Evolutionary conservation across 2,113 vertebrate genomes (phyloP).

Genomic region (Nycticryphes semicollaris): DNA sequence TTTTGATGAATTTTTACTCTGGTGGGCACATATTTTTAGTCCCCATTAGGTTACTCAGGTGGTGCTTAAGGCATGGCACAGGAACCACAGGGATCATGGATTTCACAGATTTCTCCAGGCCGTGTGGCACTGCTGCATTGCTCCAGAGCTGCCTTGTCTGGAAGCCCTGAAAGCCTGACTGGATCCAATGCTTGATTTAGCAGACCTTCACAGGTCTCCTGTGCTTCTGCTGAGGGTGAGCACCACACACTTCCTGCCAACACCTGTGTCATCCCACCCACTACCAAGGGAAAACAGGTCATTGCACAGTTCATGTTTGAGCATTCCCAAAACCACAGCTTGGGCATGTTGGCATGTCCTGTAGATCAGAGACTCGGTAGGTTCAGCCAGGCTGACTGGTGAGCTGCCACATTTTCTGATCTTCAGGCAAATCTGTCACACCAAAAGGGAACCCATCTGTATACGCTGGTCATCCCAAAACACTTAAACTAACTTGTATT

Average conservation of each 20-base stretch:
- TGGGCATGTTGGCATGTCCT: background rate
- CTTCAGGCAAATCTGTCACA: background rate
- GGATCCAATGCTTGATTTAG: background rate
- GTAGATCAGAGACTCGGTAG: rapidly evolving
- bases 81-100: background rate
- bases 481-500: background rate
- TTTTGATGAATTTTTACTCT: background rate
- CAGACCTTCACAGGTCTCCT: background rate
- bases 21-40: background rate
- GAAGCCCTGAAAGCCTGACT: background rate
- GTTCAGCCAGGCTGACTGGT: background rate
- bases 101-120: background rate
- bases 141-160: background rate
- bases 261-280: background rate
- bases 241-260: background rate
- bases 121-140: background rate
- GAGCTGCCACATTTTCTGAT: background rate
- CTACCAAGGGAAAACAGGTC: background rate
- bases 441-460: background rate
- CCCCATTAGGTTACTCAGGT: background rate
- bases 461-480: background rate
- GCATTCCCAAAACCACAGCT: background rate
- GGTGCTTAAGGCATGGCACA: background rate
- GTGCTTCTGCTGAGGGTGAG: background rate
- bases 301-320: rapidly evolving